A percentile compares a stretch with the other conserved stretches of the same genome.
These are phyloP conservation scores for Pelobates cultripes DNA, from an alignment of 2,797 vertebrate species.

Conservation along the genomic window DNA sequence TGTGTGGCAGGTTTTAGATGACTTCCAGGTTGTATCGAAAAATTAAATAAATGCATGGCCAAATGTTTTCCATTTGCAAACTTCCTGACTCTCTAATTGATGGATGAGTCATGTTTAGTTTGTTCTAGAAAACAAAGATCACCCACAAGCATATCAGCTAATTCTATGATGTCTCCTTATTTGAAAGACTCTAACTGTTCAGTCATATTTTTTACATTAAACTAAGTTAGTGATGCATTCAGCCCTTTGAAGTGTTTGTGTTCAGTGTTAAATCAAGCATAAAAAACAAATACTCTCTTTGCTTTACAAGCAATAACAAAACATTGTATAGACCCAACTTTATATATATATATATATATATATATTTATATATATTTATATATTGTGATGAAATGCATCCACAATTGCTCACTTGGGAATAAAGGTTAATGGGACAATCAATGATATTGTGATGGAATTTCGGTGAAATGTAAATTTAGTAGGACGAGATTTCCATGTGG, in stretches of 20 bases:
- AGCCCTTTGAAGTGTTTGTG: constrained; percentile 15
- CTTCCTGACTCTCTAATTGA: constrained; percentile 35
- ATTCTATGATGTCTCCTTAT: constrained; percentile 17
- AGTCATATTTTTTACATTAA: constrained; percentile 30
- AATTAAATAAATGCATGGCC: constrained; percentile 9
- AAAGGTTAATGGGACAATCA: not conserved
- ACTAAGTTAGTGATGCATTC: constrained; percentile 12
- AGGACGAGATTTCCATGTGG: no score
- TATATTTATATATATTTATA: no score
- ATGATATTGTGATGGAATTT: no score
- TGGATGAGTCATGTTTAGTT: constrained; percentile 42
- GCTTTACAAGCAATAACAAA: not conserved
- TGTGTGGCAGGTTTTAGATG: constrained; percentile 31
- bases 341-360: not conserved
- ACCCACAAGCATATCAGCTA: constrained; percentile 31
- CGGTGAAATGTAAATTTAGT: no score
- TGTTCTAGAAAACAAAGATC: constrained; percentile 39
- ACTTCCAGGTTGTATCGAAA: constrained; percentile 44
- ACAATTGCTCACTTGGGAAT: not conserved
- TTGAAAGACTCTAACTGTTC: constrained; percentile 26
- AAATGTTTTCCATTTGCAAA: constrained; percentile 45
- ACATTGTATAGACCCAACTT: not conserved
- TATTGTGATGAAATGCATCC: not conserved
- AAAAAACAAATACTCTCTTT: constrained; percentile 12
- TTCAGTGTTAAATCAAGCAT: constrained; percentile 3